phyloP scores from a whole-genome alignment of 2,113 vertebrate genomes.

The Pleuronectes platessa region DNA sequence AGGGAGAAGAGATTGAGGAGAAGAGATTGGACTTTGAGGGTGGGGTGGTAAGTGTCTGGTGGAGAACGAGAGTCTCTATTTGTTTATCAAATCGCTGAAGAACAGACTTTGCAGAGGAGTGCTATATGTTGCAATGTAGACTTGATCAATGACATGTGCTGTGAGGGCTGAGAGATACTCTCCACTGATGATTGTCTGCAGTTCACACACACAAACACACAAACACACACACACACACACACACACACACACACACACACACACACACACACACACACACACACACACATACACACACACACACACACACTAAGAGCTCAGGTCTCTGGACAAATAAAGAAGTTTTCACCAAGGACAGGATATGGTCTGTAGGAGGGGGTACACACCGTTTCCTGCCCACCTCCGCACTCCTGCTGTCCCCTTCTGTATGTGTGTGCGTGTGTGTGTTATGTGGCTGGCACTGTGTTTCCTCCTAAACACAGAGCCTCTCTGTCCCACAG shows the following conservation, averaged over 20 bases:
- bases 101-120: slow-evolving; percentile 67
- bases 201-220: background rate
- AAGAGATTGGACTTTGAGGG: slow-evolving; percentile 33
- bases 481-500: slow-evolving; percentile 61
- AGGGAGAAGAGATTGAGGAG: background rate
- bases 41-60: slow-evolving; percentile 36
- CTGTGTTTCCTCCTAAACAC: slow-evolving; percentile 66
- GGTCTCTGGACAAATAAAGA: slow-evolving; percentile 62
- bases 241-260: slow-evolving; percentile 15
- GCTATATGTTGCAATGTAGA: slow-evolving; percentile 63
- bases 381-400: slow-evolving; percentile 74
- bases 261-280: background rate
- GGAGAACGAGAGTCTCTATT: slow-evolving; percentile 66
- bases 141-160: slow-evolving; percentile 68
- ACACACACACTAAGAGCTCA: slow-evolving; percentile 19
- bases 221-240: slow-evolving; percentile 4
- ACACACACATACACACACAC: slow-evolving; percentile 4
- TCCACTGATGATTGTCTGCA: background rate
- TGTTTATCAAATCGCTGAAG: slow-evolving; percentile 70
- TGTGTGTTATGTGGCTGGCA: slow-evolving; percentile 44
- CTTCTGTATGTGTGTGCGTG: slow-evolving; percentile 47
- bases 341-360: slow-evolving; percentile 73
- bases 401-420: slow-evolving; percentile 64
- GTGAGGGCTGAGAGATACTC: slow-evolving; percentile 42
- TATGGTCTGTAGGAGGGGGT: slow-evolving; percentile 67